Conservation (phyloP, 2,113 vertebrate species). For the Serinus canaria region DNA sequence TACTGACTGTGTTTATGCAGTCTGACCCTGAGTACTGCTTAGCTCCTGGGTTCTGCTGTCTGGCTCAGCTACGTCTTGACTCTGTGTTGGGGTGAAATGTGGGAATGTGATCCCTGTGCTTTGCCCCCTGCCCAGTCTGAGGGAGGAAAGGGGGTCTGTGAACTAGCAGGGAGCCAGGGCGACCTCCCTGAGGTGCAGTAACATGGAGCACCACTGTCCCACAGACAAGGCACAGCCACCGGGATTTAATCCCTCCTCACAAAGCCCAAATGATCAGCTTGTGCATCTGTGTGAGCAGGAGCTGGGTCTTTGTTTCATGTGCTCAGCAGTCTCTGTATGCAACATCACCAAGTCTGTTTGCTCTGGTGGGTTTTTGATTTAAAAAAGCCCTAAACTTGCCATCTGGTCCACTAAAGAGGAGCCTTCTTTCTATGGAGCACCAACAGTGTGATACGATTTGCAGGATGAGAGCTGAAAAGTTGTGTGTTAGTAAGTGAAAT, state of each 20-base stretch:
- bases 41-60: slow-evolving; percentile 11
- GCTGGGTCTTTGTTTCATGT: not conserved
- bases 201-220: not conserved
- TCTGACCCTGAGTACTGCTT: slow-evolving; percentile 16
- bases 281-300: not conserved
- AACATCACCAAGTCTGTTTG: not conserved
- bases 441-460: not conserved
- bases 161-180: not conserved
- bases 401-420: not conserved
- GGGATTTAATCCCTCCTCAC: not conserved
- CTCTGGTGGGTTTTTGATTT: not conserved
- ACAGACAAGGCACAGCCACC: not conserved
- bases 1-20: slow-evolving; percentile 58
- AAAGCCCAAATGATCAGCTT: not conserved
- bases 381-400: not conserved
- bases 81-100: not conserved
- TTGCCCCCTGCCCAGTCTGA: not conserved
- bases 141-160: not conserved
- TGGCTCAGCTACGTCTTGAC: not conserved
- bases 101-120: not conserved
- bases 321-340: not conserved
- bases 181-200: rapidly evolving
- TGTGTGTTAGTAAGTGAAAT: not conserved
- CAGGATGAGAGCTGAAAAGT: not conserved
- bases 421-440: not conserved